Evolutionary conservation across 2,113 vertebrate genomes (phyloP).

Genomic region (Petaurus breviceps): DNA sequence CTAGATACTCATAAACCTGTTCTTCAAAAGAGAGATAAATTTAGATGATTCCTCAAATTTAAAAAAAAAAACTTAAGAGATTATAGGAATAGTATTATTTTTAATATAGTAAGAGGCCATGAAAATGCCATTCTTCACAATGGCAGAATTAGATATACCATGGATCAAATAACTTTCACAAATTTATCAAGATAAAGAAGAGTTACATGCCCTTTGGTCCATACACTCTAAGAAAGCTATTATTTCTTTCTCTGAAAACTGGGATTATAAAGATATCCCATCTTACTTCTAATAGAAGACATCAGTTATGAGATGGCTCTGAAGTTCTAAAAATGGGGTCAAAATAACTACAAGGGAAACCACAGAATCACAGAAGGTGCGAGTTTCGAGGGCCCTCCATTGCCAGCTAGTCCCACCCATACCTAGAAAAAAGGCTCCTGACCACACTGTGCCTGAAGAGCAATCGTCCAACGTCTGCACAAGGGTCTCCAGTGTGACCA

Average conservation of each 20-base stretch:
- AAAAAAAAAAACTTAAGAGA: not conserved
- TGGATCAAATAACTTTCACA: not conserved
- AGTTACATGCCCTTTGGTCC: not conserved
- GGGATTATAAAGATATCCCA: not conserved
- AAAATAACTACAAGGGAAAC: too few species aligned
- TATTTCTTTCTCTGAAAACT: not conserved
- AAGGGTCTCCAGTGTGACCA: not conserved
- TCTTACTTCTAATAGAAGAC: not conserved
- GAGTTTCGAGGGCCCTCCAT: not conserved
- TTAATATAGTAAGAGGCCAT: not conserved
- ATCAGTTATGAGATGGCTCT: not conserved
- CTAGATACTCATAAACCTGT: not conserved
- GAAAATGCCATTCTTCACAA: not conserved
- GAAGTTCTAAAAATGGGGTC: not conserved
- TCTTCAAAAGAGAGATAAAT: not conserved
- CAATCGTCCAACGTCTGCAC: not conserved
- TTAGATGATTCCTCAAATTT: not conserved
- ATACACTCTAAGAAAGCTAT: not conserved
- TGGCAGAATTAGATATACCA: not conserved
- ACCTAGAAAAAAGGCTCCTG: not conserved
- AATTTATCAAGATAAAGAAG: not conserved
- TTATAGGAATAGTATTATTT: not conserved
- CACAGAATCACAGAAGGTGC: not conserved
- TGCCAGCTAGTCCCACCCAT: not conserved
- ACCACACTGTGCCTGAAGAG: not conserved